Conservation (phyloP, 2,888 invertebrate species). For the Cataglyphis livida region DNA sequence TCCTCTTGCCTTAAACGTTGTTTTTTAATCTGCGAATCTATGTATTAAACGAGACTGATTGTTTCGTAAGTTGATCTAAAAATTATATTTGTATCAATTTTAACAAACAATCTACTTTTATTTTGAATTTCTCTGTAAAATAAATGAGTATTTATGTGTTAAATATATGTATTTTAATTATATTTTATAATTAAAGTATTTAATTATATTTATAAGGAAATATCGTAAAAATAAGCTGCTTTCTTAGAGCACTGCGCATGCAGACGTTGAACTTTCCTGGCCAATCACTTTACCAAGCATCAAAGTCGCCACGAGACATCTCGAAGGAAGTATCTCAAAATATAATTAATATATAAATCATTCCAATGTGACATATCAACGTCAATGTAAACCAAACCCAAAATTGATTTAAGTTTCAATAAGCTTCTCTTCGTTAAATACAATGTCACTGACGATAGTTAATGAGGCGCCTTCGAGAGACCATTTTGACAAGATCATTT, state of each 20-base stretch:
- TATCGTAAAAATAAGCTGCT: background rate
- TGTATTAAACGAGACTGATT: background rate
- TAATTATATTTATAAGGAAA: background rate
- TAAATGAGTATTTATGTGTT: background rate
- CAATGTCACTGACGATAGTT: background rate
- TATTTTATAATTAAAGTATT: background rate
- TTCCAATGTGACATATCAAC: background rate
- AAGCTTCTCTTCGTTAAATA: background rate
- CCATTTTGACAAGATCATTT: background rate
- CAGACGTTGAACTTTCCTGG: conserved; percentile 66
- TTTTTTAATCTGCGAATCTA: conserved; percentile 16
- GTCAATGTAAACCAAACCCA: background rate
- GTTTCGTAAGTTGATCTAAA: background rate
- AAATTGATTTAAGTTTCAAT: background rate
- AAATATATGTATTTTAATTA: background rate
- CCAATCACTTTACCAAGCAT: conserved; percentile 42
- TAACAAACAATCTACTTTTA: background rate
- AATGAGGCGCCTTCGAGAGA: conserved; percentile 31
- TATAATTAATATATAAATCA: background rate
- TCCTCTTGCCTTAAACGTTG: conserved; percentile 50
- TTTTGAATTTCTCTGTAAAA: background rate
- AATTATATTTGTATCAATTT: background rate
- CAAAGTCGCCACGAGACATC: conserved; percentile 42
- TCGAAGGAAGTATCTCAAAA: background rate
- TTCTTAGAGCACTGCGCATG: conserved; percentile 33